A percentile compares a stretch with the other conserved stretches of the same genome.
phyloP scores from a whole-genome alignment of 2,888 invertebrate genomes.

The Andrena dorsata region DNA sequence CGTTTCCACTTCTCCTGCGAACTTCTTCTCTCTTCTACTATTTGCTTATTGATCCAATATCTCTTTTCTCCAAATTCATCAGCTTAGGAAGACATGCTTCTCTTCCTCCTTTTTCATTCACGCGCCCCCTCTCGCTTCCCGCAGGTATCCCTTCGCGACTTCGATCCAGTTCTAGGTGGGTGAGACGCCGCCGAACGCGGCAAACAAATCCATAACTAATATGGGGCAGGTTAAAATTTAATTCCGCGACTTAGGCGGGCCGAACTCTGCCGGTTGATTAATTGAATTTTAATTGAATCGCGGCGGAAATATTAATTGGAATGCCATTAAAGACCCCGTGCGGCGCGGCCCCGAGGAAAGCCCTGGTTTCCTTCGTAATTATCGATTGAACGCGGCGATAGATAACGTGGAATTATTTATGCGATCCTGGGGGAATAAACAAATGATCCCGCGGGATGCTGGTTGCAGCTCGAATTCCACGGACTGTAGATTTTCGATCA shows the following conservation, averaged over 20 bases:
- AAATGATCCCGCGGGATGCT: constrained; percentile 15
- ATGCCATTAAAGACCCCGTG: constrained; percentile 68
- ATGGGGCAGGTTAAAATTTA: constrained; percentile 81
- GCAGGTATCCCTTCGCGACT: not conserved
- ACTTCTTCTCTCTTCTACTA: too few species aligned
- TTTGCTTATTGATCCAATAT: too few species aligned
- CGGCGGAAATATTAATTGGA: constrained; percentile 79
- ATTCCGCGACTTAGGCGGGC: constrained; percentile 75
- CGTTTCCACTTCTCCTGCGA: not conserved
- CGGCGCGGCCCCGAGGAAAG: constrained; percentile 56
- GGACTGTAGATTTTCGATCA: not conserved
- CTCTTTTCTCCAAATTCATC: too few species aligned
- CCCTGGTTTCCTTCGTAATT: constrained; percentile 53
- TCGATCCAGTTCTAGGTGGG: not conserved
- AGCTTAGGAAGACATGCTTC: too few species aligned
- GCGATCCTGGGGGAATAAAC: constrained; percentile 36
- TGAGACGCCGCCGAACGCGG: constrained; percentile 45
- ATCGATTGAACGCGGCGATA: constrained; percentile 46
- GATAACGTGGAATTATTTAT: constrained; percentile 46
- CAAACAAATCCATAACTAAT: constrained; percentile 81
- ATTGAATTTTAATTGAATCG: constrained; percentile 82
- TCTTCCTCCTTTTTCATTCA: not conserved
- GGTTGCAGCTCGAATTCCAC: not conserved
- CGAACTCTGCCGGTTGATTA: constrained; percentile 74
- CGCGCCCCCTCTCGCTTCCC: too few species aligned